These are phyloP conservation scores for Caenorhabditis afra DNA, from an alignment of 2,888 invertebrate genomes.

Conservation along the genomic window DNA sequence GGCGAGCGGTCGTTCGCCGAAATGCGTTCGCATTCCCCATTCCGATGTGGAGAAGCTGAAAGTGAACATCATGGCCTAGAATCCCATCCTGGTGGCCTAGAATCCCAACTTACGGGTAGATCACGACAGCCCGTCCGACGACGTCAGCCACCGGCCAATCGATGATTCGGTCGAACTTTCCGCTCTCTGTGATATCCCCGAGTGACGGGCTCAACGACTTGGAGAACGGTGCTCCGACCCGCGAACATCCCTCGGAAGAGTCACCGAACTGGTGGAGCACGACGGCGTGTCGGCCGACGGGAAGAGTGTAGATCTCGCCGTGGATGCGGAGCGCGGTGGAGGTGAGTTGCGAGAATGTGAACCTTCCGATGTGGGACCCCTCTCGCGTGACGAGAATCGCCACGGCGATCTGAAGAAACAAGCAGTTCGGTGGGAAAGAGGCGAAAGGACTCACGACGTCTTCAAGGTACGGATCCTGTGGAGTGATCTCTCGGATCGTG, in stretches of 20 bases:
- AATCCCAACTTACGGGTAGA: slow-evolving; percentile 61
- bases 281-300: slow-evolving; percentile 65
- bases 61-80: too few species aligned
- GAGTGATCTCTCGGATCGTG: slow-evolving; percentile 58
- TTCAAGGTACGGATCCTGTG: slow-evolving; percentile 49
- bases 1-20: slow-evolving; percentile 61
- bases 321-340: slow-evolving; percentile 60
- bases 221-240: slow-evolving; percentile 64
- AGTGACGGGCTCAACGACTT: slow-evolving; percentile 51
- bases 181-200: slow-evolving; percentile 58
- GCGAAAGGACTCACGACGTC: slow-evolving; percentile 25
- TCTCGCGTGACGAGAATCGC: slow-evolving; percentile 58
- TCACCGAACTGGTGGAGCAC: slow-evolving; percentile 71
- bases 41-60: slow-evolving; percentile 64
- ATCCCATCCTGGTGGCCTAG: too few species aligned
- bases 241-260: slow-evolving; percentile 60
- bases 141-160: slow-evolving; percentile 69
- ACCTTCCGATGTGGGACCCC: slow-evolving; percentile 52
- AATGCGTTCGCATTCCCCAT: slow-evolving; percentile 53
- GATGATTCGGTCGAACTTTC: slow-evolving; percentile 61
- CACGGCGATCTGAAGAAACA: slow-evolving; percentile 59
- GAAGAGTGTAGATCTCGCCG: slow-evolving; percentile 59
- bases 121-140: slow-evolving; percentile 65
- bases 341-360: slow-evolving; percentile 63
- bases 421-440: not conserved